Conservation (phyloP, 2,113 vertebrate genomes). For the Plecturocebus donacophilus region DNA sequence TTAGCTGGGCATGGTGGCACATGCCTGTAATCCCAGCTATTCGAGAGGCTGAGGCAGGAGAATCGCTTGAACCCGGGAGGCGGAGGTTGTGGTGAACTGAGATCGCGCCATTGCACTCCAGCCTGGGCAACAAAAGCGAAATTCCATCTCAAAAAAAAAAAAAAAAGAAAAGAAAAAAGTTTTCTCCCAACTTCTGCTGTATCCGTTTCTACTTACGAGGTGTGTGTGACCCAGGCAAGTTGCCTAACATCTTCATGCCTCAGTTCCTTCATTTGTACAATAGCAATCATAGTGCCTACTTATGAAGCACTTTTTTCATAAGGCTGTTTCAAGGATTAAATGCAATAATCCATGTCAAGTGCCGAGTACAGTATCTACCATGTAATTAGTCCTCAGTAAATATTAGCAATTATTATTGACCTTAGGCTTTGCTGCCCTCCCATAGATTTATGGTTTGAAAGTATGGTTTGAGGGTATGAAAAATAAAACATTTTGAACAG, state of each 20-base stretch:
- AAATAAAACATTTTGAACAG: not conserved
- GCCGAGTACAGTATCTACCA: not conserved
- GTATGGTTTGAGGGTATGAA: not conserved
- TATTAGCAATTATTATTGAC: not conserved
- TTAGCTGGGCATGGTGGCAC: too few relatives aligned
- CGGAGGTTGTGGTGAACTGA: too few relatives aligned
- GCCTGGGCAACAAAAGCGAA: too few relatives aligned
- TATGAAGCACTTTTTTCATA: not conserved
- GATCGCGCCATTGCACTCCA: too few relatives aligned
- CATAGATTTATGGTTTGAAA: not conserved
- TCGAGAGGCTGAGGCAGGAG: too few relatives aligned
- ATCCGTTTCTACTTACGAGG: not conserved
- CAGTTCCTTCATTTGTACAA: not conserved
- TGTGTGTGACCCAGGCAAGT: not conserved
- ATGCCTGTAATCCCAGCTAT: too few relatives aligned
- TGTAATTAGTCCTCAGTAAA: conserved; percentile 27
- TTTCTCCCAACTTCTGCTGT: not conserved
- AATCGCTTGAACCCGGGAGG: too few relatives aligned
- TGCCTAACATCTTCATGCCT: not conserved
- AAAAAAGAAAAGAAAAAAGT: too few relatives aligned
- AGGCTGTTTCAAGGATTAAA: conserved; percentile 39
- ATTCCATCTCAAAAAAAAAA: too few relatives aligned
- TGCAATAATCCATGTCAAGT: not conserved
- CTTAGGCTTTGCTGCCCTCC: not conserved
- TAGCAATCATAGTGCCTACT: not conserved